These are phyloP conservation scores for Nettapus auritus DNA, from an alignment of 2,113 vertebrate genomes.

Conservation along the genomic window DNA sequence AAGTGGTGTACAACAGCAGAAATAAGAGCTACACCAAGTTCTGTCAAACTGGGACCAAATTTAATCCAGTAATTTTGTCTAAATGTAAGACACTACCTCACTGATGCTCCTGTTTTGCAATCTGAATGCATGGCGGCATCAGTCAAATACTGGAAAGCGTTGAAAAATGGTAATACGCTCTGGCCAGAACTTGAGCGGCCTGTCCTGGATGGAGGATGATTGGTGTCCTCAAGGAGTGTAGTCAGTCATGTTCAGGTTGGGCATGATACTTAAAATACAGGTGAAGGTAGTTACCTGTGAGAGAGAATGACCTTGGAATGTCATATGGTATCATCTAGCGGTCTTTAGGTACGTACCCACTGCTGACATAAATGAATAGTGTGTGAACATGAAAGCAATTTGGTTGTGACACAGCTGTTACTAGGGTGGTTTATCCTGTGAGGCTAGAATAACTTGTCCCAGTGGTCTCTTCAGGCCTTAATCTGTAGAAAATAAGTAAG, in stretches of 20 bases:
- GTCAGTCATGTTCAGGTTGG: background rate
- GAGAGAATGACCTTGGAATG: background rate
- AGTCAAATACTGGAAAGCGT: background rate
- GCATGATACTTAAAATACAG: background rate
- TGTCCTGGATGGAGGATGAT: background rate
- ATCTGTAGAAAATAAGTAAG: background rate
- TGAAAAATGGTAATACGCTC: background rate
- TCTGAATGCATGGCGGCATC: background rate
- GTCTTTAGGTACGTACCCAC: background rate
- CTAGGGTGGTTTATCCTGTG: background rate
- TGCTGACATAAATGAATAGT: background rate
- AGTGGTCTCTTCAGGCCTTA: background rate
- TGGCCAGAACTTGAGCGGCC: background rate
- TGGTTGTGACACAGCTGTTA: background rate
- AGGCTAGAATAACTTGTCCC: background rate
- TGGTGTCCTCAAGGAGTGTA: background rate
- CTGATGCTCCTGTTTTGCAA: background rate
- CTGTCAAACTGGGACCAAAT: background rate
- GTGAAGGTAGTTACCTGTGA: background rate
- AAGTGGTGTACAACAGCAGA: background rate
- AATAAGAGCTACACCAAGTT: accelerated
- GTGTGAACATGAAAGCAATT: background rate
- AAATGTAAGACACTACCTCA: background rate
- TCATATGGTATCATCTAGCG: background rate
- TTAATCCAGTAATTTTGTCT: background rate